Base-by-base conservation (phyloP, 2,797 vertebrate species). In the Sarcoramphus papa region DNA sequence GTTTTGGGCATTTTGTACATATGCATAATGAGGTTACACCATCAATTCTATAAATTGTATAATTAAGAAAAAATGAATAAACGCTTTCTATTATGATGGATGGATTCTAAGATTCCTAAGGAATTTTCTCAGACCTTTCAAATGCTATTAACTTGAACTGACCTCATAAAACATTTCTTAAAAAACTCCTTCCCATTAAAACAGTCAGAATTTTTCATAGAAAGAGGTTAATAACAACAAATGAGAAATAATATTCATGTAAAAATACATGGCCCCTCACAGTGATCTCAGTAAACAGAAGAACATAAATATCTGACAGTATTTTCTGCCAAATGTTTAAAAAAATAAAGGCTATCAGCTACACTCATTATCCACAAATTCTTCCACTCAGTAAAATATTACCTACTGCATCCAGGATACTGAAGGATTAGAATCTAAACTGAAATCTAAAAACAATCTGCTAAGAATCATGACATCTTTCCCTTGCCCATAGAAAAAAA, bases 401-500 rank as follows among this genome's bases (percentile, higher is more conserved):
- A 68, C 45, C n/a, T 85, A 87, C 37, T 93, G 76, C n/a, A 72
- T 62, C 31, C 54, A 83, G 22, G 37, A 78, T 84, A 95, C 28
- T 60, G 45, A 92, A 88, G 78, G 35, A 68, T 68, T 85, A 93
- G 92, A 91, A 95, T 78, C 80, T 87, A 93, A 94, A 97, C 21
- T 73, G 72, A 97, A 97, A 95, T 95, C 92, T 97, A 95, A 97
- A 97, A 95, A 37, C 70, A 96, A 69, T 67, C 33, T 53, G 18
- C 72, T 94, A 95, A 97, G 64, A 97, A 95, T 48, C 76, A 86
- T 85, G 76, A 68, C 65, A 86, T 80, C 3, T 91, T 97, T 88
- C 88, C 30, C 69, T 85, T 43, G 14, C 20, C 63, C 73, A 78
- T 14, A n/a, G 85, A 83, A 96, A 91, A 96, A 19, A 50, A 22